phyloP scores from a whole-genome alignment of 2,113 vertebrate species.

The Physeter macrocephalus region DNA sequence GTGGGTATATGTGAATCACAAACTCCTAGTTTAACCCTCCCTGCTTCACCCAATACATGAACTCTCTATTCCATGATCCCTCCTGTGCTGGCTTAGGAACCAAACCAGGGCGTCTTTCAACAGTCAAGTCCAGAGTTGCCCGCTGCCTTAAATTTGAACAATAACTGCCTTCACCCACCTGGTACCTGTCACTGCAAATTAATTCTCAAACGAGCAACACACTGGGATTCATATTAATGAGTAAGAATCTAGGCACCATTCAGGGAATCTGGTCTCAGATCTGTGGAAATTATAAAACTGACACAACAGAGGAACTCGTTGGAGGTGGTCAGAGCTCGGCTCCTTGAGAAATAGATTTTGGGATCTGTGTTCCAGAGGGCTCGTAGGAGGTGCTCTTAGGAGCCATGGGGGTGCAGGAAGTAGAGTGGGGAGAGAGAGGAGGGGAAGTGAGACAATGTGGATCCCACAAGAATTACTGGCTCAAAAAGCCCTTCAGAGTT shows the following conservation, averaged over 20 bases:
- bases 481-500: background rate
- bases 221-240: background rate
- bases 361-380: background rate
- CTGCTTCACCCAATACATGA: background rate
- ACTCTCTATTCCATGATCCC: background rate
- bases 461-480: background rate
- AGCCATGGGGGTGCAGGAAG: background rate
- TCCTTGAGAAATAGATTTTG: background rate
- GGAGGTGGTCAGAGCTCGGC: background rate
- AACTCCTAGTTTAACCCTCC: background rate
- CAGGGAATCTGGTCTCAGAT: background rate
- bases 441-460: fast-evolving
- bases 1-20: background rate
- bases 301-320: background rate
- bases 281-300: background rate
- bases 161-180: background rate
- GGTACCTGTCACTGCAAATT: background rate
- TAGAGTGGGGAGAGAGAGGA: background rate
- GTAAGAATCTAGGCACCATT: background rate
- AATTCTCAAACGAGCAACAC: background rate
- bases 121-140: background rate
- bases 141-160: background rate
- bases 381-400: background rate
- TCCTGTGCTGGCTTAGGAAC: background rate
- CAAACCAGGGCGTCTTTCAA: background rate